A percentile compares a stretch with the other conserved stretches of the same genome.
Evolutionary conservation across 2,888 invertebrate genomes (phyloP).

Genomic region (Plebejus melissa): DNA sequence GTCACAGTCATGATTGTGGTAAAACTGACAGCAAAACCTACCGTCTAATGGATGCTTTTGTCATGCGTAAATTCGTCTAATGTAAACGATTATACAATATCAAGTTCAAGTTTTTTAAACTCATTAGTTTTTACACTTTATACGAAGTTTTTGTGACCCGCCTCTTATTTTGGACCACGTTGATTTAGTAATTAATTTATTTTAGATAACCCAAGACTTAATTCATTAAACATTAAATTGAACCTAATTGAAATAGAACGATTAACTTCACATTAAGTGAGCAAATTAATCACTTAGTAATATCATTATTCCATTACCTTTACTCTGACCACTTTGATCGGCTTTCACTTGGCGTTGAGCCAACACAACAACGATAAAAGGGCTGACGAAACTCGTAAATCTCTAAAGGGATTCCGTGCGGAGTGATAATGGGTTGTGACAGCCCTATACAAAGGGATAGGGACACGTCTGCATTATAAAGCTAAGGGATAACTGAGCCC

Average conservation of each 20-base stretch:
- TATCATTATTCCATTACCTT: not conserved
- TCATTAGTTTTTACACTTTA: too few relatives aligned
- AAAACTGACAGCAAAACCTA: too few relatives aligned
- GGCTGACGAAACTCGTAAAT: slow-evolving; percentile 18
- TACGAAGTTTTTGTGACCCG: too few relatives aligned
- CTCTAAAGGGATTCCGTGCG: slow-evolving; percentile 10
- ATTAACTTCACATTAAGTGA: not conserved
- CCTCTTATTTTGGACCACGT: too few relatives aligned
- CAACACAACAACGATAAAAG: slow-evolving; percentile 18
- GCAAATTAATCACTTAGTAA: not conserved
- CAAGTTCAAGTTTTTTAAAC: too few relatives aligned
- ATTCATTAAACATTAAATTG: too few relatives aligned
- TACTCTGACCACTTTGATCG: not conserved
- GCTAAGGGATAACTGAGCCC: slow-evolving; percentile 58
- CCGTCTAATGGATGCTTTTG: too few relatives aligned
- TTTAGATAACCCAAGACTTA: too few relatives aligned
- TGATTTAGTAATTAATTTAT: too few relatives aligned
- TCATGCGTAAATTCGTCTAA: too few relatives aligned
- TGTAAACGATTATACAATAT: too few relatives aligned
- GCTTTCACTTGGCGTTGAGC: slow-evolving; percentile 7
- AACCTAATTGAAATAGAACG: not conserved
- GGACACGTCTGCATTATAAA: slow-evolving; percentile 51
- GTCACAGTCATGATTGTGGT: too few relatives aligned
- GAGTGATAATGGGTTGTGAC: slow-evolving; percentile 33
- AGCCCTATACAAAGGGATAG: slow-evolving; percentile 46